Base-by-base conservation (phyloP, 1,140 invertebrate species). In the Penaeus chinensis region DNA sequence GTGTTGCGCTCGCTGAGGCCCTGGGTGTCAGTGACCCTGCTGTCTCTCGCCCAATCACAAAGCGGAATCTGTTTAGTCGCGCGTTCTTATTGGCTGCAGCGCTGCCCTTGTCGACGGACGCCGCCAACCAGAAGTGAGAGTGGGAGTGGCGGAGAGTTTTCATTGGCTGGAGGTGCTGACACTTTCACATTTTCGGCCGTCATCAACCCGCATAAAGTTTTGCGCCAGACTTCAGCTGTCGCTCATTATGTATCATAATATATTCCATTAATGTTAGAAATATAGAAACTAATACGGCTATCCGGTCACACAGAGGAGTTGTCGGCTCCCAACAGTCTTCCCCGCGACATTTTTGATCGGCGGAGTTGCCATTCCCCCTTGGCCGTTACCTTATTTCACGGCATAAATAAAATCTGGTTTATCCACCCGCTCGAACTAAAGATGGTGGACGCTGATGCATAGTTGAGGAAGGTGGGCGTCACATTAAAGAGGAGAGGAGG, bases 21-120 rank as follows among this genome's bases (percentile, higher is more conserved):
- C 32, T 20, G 77, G 84, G 84, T 86, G 84, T 86, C 84, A 86
- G 62, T 86, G 84, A 86, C 84, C 84, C 66, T 69, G 66, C 62
- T 60, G 63, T 37, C 84, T 81, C 77, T 60, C 47, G 62, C 18
- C 84, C 84, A 86, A 86, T 86, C 79, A 78, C 78, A 86, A 86
- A 86, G 63, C 84, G 74, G 77, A 24, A 20, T 80, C 47, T 20
- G 27, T 32, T 42, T 80, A 86, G 80, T 86, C 84, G 61, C 32
- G 84, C 77, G 76, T 86, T 86, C 78, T 86, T 78, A 86, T 86
- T 86, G 84, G 84, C 37, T 27, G 84, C 77, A 10, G 61, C 62
- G 77, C 63, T 22, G 22, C 27, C 19, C 27, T 65, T 79, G 47
- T 32, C n/a, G 74, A 27, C 16, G 82, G 71, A 61, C 82, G 66